A percentile compares a stretch with the other conserved stretches of the same genome.
These are phyloP conservation scores for Megastigmus dorsalis DNA, from an alignment of 2,888 invertebrate genomes.

Conservation along the genomic window DNA sequence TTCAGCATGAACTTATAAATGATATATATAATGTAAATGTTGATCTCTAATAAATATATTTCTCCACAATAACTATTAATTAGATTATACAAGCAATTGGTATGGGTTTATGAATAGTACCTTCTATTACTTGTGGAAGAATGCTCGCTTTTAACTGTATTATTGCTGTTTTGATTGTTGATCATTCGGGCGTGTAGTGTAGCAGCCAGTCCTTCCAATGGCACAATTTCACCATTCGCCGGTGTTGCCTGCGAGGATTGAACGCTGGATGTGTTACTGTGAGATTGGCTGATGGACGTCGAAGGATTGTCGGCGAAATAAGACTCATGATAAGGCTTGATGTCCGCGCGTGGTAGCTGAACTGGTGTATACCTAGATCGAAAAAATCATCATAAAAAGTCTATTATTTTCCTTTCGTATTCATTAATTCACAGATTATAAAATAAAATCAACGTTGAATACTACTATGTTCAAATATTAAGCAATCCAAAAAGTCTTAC, in stretches of 20 bases:
- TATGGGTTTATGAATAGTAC: too few species aligned
- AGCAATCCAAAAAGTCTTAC: too few species aligned
- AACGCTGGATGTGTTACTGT: slow-evolving; percentile 62
- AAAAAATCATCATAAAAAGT: too few species aligned
- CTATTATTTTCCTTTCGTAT: too few species aligned
- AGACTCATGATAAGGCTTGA: slow-evolving; percentile 83
- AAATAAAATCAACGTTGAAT: too few species aligned
- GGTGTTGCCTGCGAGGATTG: slow-evolving; percentile 64
- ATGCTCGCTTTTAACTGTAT: slow-evolving; percentile 66
- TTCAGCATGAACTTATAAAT: background rate
- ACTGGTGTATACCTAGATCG: slow-evolving; percentile 76
- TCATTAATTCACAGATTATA: too few species aligned
- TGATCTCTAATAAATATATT: background rate
- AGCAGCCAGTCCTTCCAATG: slow-evolving; percentile 85
- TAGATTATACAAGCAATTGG: background rate
- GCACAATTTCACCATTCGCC: slow-evolving; percentile 69
- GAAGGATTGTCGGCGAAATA: slow-evolving; percentile 79
- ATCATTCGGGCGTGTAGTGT: slow-evolving; percentile 88
- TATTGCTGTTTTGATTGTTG: slow-evolving; percentile 76
- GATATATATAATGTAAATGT: background rate
- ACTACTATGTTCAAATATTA: too few species aligned
- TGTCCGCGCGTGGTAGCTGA: slow-evolving; percentile 81
- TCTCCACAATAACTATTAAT: too few species aligned
- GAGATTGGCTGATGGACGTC: slow-evolving; percentile 67
- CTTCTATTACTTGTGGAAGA: slow-evolving; percentile 62